phyloP scores from a whole-genome alignment of 2,113 vertebrate genomes.

The Axis porcinus region DNA sequence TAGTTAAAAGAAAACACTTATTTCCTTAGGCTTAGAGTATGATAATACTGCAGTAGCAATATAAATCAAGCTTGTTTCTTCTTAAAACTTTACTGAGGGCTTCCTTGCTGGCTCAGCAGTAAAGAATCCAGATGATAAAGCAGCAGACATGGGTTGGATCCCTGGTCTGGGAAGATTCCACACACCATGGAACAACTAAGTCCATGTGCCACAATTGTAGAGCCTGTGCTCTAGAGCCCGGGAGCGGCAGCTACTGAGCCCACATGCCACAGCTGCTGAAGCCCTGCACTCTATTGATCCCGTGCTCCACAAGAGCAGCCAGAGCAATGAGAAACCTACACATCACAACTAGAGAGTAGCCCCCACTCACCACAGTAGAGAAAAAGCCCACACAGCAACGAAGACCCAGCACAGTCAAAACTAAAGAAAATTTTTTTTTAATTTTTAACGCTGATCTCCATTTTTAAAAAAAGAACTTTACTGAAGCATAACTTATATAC shows the following conservation, averaged over 20 bases:
- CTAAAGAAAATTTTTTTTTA: not conserved
- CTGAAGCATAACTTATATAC: not conserved
- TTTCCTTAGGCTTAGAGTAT: not conserved
- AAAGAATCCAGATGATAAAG: not conserved
- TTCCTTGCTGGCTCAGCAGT: not conserved
- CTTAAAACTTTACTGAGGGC: not conserved
- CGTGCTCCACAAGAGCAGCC: not conserved
- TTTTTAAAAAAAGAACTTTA: not conserved
- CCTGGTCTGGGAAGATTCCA: not conserved
- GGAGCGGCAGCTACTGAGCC: not conserved
- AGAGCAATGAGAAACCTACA: not conserved
- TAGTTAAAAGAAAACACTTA: not conserved
- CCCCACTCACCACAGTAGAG: not conserved
- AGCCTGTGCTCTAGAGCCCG: not conserved
- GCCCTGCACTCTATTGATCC: not conserved
- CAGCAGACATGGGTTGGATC: not conserved
- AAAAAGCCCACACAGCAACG: not conserved
- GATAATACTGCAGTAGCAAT: not conserved
- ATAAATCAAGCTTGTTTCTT: not conserved
- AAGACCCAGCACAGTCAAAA: not conserved
- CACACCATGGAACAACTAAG: not conserved
- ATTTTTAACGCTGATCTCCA: not conserved
- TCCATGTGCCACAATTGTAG: not conserved
- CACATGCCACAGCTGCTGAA: not conserved
- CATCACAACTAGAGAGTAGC: not conserved